A percentile compares a stretch with the other conserved stretches of the same genome.
Conservation (phyloP, 2,888 invertebrate genomes). For the Pterostichus niger region DNA sequence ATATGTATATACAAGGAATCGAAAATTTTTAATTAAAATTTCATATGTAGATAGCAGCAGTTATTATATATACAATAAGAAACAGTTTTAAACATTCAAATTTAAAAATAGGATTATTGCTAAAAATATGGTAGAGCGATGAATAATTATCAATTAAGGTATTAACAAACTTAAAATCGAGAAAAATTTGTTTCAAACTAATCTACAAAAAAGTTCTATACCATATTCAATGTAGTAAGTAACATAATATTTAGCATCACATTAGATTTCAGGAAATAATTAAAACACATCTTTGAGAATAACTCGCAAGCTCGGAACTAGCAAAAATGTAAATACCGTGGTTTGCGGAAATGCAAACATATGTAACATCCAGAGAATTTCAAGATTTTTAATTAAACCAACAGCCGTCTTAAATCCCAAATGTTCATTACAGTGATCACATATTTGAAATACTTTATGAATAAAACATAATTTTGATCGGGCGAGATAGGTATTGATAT, state of each 20-base stretch:
- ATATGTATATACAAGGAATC: too few species aligned
- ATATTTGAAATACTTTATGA: conserved; percentile 48
- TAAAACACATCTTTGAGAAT: conserved; percentile 12
- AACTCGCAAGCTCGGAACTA: neutral
- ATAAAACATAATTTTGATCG: conserved; percentile 48
- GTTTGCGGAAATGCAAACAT: conserved; percentile 34
- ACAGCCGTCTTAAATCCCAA: conserved; percentile 7
- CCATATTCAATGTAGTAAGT: neutral
- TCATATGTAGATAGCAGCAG: too few species aligned
- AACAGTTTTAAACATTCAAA: too few species aligned
- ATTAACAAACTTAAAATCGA: neutral
- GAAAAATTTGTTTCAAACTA: neutral
- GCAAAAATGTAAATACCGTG: conserved; percentile 15
- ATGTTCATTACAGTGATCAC: conserved; percentile 35
- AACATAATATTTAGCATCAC: neutral
- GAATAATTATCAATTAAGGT: neutral
- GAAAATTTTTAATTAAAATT: too few species aligned
- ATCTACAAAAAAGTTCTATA: neutral
- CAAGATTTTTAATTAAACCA: conserved; percentile 43
- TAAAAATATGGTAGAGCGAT: neutral
- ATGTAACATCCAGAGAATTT: conserved; percentile 33
- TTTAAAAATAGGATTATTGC: neutral
- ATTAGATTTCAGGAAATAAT: neutral
- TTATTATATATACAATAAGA: too few species aligned
- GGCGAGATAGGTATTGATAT: conserved; percentile 8